Percentiles rank a stretch among this genome's conserved stretches.
phyloP scores from a whole-genome alignment of 2,888 invertebrate species.

The Drosophila histrio region DNA sequence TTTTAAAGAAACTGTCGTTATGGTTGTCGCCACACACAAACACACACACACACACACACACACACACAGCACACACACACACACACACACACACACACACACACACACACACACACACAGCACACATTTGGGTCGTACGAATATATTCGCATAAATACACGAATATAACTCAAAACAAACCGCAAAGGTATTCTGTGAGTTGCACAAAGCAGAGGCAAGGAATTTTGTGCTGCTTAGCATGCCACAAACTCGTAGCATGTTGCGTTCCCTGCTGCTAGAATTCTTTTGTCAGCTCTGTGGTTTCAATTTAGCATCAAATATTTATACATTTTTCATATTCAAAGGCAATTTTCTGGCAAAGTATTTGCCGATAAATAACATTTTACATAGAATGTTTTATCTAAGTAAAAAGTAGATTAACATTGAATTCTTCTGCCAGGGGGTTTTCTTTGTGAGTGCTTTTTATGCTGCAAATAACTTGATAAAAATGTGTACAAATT shows the following conservation, averaged over 20 bases:
- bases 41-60: no score
- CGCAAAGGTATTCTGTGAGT: conserved; percentile 44
- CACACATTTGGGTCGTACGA: neutral
- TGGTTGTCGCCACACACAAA: conserved; percentile 18
- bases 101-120: no score
- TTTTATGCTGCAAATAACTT: neutral
- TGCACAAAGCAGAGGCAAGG: conserved; percentile 22
- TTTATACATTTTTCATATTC: conserved; percentile 20
- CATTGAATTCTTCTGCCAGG: neutral
- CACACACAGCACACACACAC: no score
- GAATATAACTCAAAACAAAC: conserved; percentile 12
- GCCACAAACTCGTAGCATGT: conserved; percentile 20
- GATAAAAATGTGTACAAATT: neutral
- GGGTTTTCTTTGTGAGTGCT: neutral
- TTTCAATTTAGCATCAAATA: conserved; percentile 24
- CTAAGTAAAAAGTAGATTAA: neutral
- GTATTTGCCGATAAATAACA: conserved; percentile 8
- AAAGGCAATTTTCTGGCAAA: neutral
- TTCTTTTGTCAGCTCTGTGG: conserved; percentile 2
- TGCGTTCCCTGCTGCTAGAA: conserved; percentile 1
- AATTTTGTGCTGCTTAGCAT: conserved; percentile 4
- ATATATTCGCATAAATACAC: neutral
- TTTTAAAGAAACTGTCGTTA: conserved; percentile 35
- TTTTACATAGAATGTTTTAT: neutral
- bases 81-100: no score